Percentiles rank a stretch among this genome's conserved stretches.
phyloP scores from a whole-genome alignment of 2,888 invertebrate genomes.

The Dascillus cervinus region DNA sequence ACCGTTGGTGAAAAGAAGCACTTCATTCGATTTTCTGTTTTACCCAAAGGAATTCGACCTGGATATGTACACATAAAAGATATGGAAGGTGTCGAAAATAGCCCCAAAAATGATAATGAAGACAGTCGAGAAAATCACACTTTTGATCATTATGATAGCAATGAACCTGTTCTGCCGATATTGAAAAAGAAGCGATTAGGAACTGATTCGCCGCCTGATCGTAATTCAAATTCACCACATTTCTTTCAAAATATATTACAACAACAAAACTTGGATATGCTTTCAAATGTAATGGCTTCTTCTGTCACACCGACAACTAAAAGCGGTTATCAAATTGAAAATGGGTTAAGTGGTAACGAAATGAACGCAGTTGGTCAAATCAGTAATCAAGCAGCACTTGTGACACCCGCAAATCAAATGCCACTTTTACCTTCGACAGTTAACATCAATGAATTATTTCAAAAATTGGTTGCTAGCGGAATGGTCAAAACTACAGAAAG shows the following conservation, averaged over 20 bases:
- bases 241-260: constrained; percentile 34
- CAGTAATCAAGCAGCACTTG: constrained; percentile 15
- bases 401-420: constrained; percentile 29
- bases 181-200: constrained; percentile 19
- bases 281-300: constrained; percentile 58
- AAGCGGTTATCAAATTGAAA: constrained; percentile 50
- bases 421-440: constrained; percentile 27
- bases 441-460: constrained; percentile 77
- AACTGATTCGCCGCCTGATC: constrained; percentile 31
- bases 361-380: constrained; percentile 1
- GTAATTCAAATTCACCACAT: constrained; percentile 35
- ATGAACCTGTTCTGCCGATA: constrained; percentile 29
- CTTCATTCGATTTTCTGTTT: constrained; percentile 71
- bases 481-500: constrained; percentile 48
- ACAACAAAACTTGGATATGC: constrained; percentile 49
- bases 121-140: constrained; percentile 24
- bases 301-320: constrained; percentile 50
- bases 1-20: constrained; percentile 66
- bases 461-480: constrained; percentile 80
- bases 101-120: constrained; percentile 27
- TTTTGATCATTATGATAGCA: constrained; percentile 19
- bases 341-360: constrained; percentile 12
- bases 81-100: constrained; percentile 56
- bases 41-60: constrained; percentile 65
- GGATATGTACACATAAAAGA: constrained; percentile 62